These are phyloP conservation scores for Antitype chi DNA, from an alignment of 2,888 invertebrate genomes.

Conservation along the genomic window DNA sequence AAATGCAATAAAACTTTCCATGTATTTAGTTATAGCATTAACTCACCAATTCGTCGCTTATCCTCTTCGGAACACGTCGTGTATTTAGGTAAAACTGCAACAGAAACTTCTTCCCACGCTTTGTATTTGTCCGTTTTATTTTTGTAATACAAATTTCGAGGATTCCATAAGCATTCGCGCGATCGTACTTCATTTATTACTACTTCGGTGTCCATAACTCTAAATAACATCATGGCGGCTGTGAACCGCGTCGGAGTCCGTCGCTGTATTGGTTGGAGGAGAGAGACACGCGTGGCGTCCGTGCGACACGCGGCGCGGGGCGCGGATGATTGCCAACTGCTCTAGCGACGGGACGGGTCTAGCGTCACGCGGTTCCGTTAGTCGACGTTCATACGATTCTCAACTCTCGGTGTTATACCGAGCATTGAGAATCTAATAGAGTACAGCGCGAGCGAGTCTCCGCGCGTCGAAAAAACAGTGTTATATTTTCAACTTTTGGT, in stretches of 20 bases:
- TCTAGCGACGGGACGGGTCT: background rate
- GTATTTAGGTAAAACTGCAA: slow-evolving; percentile 21
- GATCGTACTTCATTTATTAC: slow-evolving; percentile 41
- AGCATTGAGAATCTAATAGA: too few relatives aligned
- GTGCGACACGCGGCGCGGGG: slow-evolving; percentile 29
- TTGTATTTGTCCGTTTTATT: slow-evolving; percentile 16
- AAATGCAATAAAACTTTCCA: background rate
- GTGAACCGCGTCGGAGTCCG: slow-evolving; percentile 25
- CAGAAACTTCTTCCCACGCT: slow-evolving; percentile 40
- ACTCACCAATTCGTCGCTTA: slow-evolving; percentile 33
- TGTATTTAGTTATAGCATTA: too few relatives aligned
- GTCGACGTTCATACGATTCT: too few relatives aligned
- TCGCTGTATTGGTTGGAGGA: background rate
- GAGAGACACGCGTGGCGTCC: slow-evolving; percentile 4
- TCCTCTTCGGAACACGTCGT: background rate
- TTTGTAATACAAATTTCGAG: slow-evolving; percentile 14
- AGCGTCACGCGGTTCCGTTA: slow-evolving; percentile 20
- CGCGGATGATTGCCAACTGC: slow-evolving; percentile 39
- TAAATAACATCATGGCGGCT: slow-evolving; percentile 7
- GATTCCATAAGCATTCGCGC: slow-evolving; percentile 48
- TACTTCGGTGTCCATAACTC: slow-evolving; percentile 20
- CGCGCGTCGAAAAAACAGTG: too few relatives aligned
- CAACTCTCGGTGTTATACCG: too few relatives aligned
- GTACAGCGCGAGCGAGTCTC: too few relatives aligned
- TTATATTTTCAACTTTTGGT: too few relatives aligned